These are phyloP conservation scores for Chondrilla cf. caribensis DNA, from an alignment of 37 sponge, comb jelly and placozoan species.

Conservation along the genomic window DNA sequence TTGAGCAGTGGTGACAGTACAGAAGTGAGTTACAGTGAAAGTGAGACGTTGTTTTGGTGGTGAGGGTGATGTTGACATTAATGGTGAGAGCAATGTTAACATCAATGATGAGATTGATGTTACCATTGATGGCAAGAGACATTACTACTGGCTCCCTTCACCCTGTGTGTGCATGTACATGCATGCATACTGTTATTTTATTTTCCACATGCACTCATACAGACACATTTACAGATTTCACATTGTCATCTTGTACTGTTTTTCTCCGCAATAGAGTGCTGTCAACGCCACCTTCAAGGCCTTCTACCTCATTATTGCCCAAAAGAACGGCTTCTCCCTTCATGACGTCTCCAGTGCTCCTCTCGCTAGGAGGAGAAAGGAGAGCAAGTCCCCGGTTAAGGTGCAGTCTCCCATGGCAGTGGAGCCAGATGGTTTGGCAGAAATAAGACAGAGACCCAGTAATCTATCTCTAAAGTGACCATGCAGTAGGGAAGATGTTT, in stretches of 20 bases:
- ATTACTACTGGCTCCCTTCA: too few species aligned
- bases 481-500: too few species aligned
- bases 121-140: too few species aligned
- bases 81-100: too few species aligned
- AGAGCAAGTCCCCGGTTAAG: conserved; percentile 26
- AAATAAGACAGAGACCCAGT: conserved; percentile 16
- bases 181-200: too few species aligned
- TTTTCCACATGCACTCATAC: too few species aligned
- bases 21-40: neutral
- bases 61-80: too few species aligned
- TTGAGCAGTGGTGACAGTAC: conserved; percentile 38
- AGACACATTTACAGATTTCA: neutral
- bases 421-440: neutral
- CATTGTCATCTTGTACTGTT: neutral
- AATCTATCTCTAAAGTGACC: neutral
- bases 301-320: conserved; percentile 55
- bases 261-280: conserved; percentile 47
- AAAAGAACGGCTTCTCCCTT: conserved; percentile 71
- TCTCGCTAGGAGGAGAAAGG: conserved; percentile 80
- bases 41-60: too few species aligned
- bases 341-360: conserved; percentile 82
- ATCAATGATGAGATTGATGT: too few species aligned
- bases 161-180: too few species aligned
- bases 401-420: neutral
- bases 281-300: conserved; percentile 85